Conservation (phyloP, 2,888 invertebrate genomes). For the Lochmaea capreae region DNA sequence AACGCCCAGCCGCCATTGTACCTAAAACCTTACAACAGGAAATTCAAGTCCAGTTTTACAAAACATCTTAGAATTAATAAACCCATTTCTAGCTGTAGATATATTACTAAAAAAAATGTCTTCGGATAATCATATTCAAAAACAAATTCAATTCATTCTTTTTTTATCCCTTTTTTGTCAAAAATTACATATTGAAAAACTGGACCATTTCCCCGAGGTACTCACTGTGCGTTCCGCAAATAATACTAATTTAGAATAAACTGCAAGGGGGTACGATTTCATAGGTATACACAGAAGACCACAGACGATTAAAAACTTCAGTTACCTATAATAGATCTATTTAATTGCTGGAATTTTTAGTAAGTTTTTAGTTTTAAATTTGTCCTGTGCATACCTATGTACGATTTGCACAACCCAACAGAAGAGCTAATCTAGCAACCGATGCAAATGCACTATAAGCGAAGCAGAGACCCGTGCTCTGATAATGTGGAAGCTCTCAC, state of each 20-base stretch:
- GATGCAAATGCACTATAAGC: slow-evolving; percentile 62
- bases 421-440: slow-evolving; percentile 64
- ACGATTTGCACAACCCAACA: slow-evolving; percentile 64
- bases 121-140: too few relatives aligned
- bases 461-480: slow-evolving; percentile 66
- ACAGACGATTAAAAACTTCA: not conserved
- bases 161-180: too few relatives aligned
- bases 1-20: slow-evolving; percentile 43
- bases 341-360: too few relatives aligned
- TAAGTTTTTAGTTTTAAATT: not conserved
- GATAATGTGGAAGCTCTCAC: slow-evolving; percentile 66
- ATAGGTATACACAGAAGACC: not conserved
- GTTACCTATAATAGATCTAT: too few relatives aligned
- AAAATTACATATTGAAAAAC: slow-evolving; percentile 4
- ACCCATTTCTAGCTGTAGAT: not conserved
- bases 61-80: not conserved
- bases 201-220: slow-evolving; percentile 27
- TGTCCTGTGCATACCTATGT: slow-evolving; percentile 37
- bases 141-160: too few relatives aligned
- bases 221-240: slow-evolving; percentile 35
- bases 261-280: slow-evolving; percentile 16
- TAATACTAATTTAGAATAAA: slow-evolving; percentile 24
- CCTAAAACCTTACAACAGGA: slow-evolving; percentile 34
- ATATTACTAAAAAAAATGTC: too few relatives aligned
- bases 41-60: slow-evolving; percentile 20